Evolutionary conservation across 2,797 vertebrate genomes (phyloP), one percentile per base, ranked within the genome.

Genomic region (Notamacropus eugenii): DNA sequence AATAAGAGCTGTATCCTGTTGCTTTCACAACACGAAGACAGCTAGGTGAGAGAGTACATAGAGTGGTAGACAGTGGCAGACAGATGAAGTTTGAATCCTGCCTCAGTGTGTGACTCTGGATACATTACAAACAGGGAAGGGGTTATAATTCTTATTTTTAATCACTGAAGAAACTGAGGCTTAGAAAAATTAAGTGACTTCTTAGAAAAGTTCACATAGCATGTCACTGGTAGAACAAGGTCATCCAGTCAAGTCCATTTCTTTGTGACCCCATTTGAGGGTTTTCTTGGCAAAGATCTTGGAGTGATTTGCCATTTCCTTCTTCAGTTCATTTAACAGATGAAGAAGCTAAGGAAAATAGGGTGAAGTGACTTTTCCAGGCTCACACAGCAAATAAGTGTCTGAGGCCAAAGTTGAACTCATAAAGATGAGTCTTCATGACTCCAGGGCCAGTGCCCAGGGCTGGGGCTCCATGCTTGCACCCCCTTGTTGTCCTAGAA

Each of bases 191-290:
- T n/a, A 94, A 93, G 46, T 40, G 54, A 74, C 93, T 94, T 56
- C 91, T 95, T 62, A 56, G 90, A 96, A 97, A 95, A 13, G 24
- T 57, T 82, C 54, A 55, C 54, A 90, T 16, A 92, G n/a, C n/a
- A 46, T 9, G 6, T 87, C 22, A 10, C 40, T 87, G 8, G 8
- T 24, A 46, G 6, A 82, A 67, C 14, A 8, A 74, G 12, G 34
- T 74, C n/a, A 14, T 74, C n/a, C 62, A 40, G 1, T 19, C 13
- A 5, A n/a, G 16, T 74, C 67, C n/a, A 46, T 22, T 19, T 40
- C 67, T 82, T 82, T n/a, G 40, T 40, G 19, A 40, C 19, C 19
- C 8, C n/a, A 24, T 24, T 82, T 40, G n/a, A n/a, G n/a, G n/a
- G 19, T 46, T 82, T 40, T 46, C n/a, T 40, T 40, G n/a, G 6